A percentile compares a stretch with the other conserved stretches of the same genome.
Conservation (phyloP, 1,140 invertebrate genomes). For the Drosophila melanogaster region Release_6_plus_ISO1_MT NT_033779.5:11019501-11020000, state of each 20-base stretch:
- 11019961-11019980: slow-evolving; percentile 74
- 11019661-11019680: slow-evolving; percentile 52
- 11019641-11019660: slow-evolving; percentile 69
- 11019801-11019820: slow-evolving; percentile 22
- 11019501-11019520: slow-evolving; percentile 19
- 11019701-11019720: neutral
- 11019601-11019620: slow-evolving; percentile 29
- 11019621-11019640: slow-evolving; percentile 82
- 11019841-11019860: slow-evolving; percentile 17
- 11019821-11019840: slow-evolving; percentile 42
- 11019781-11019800: slow-evolving; percentile 35
- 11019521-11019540: slow-evolving; percentile 65
- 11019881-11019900: slow-evolving; percentile 23
- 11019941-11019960: slow-evolving; percentile 15
- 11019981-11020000: slow-evolving; percentile 52
- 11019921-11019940: slow-evolving; percentile 2
- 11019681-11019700: slow-evolving; percentile 6
- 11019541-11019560: slow-evolving; percentile 51
- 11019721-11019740: slow-evolving; percentile 28
- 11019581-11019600: slow-evolving; percentile 42
- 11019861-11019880: slow-evolving; percentile 3
- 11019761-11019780: slow-evolving; percentile 44
- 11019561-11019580: slow-evolving; percentile 35
- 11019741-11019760: neutral
- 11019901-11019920: slow-evolving; percentile 1